Evolutionary conservation across 1,140 invertebrate species (phyloP).

Genomic region (Venturia canescens): DNA sequence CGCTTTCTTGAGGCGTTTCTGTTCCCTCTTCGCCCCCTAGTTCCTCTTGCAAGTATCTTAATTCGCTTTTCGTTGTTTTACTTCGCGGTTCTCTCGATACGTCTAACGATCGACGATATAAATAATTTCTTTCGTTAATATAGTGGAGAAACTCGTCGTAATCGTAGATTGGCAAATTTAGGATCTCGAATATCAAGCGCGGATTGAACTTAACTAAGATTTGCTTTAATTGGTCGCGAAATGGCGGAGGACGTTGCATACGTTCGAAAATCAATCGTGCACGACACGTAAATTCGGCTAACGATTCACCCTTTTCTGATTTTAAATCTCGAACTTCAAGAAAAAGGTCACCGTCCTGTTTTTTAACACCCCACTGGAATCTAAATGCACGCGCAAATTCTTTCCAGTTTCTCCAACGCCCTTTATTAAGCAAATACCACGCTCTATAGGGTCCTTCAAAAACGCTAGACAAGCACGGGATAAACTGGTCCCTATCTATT

Average conservation of each 20-base stretch:
- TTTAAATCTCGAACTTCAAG: slow-evolving; percentile 13
- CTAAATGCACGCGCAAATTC: slow-evolving; percentile 29
- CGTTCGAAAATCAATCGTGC: slow-evolving; percentile 24
- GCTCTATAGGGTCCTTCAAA: slow-evolving; percentile 32
- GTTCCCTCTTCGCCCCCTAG: neutral
- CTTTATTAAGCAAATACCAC: slow-evolving; percentile 44
- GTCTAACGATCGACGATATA: neutral
- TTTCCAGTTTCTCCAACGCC: slow-evolving; percentile 29
- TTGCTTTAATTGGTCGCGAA: slow-evolving; percentile 32
- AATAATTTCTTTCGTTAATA: slow-evolving; percentile 20
- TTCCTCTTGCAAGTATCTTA: slow-evolving; percentile 5
- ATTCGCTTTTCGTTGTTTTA: neutral
- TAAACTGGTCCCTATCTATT: slow-evolving; percentile 6
- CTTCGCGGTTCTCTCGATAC: neutral
- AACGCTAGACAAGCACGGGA: slow-evolving; percentile 36
- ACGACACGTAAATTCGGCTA: slow-evolving; percentile 43
- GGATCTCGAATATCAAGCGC: slow-evolving; percentile 6
- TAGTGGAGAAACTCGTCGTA: slow-evolving; percentile 11
- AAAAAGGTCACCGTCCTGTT: slow-evolving; percentile 25
- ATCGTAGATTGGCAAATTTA: slow-evolving; percentile 14
- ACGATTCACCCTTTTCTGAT: slow-evolving; percentile 24
- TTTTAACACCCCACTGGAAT: slow-evolving; percentile 30
- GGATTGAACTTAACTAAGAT: slow-evolving; percentile 38
- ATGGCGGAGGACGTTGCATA: slow-evolving; percentile 31
- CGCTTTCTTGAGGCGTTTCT: neutral